Conservation (phyloP, 2,113 vertebrate species). For the Collichthys lucidus region DNA sequence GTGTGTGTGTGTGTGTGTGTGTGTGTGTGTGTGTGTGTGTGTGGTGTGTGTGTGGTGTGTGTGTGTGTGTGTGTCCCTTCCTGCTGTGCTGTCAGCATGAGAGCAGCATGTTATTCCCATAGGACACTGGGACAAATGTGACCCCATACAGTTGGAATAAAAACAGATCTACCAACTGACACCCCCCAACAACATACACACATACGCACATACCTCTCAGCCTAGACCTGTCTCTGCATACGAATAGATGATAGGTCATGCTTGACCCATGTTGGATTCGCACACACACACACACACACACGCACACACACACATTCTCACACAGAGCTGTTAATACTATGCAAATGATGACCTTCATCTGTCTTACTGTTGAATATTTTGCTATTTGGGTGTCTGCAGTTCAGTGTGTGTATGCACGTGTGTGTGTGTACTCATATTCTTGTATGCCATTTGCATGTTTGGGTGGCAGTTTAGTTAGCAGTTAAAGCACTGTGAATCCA, state of each 20-base stretch:
- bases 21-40: conserved; percentile 39
- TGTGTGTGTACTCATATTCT: background rate
- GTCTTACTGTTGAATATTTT: conserved; percentile 55
- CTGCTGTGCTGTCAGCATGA: conserved; percentile 60
- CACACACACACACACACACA: conserved; percentile 26
- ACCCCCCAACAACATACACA: background rate
- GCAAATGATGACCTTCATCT: conserved; percentile 75
- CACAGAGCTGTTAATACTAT: conserved; percentile 57
- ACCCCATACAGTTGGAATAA: conserved; percentile 55
- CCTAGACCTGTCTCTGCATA: conserved; percentile 32
- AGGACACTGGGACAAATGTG: conserved; percentile 57
- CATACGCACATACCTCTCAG: conserved; percentile 13
- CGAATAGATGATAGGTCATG: conserved; percentile 43
- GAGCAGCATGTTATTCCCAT: conserved; percentile 55
- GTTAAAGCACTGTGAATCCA: background rate
- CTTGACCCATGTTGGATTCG: conserved; percentile 24
- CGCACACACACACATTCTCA: conserved; percentile 9
- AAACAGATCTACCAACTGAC: conserved; percentile 32
- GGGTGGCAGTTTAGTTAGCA: background rate
- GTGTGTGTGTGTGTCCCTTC: conserved; percentile 42
- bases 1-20: conserved; percentile 44
- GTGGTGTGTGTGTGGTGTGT: conserved; percentile 41
- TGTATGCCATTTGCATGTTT: conserved; percentile 15
- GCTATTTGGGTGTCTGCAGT: conserved; percentile 36
- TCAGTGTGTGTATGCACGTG: conserved; percentile 9